Conservation (phyloP, 2,113 vertebrate species). For the Oceanites oceanicus region DNA sequence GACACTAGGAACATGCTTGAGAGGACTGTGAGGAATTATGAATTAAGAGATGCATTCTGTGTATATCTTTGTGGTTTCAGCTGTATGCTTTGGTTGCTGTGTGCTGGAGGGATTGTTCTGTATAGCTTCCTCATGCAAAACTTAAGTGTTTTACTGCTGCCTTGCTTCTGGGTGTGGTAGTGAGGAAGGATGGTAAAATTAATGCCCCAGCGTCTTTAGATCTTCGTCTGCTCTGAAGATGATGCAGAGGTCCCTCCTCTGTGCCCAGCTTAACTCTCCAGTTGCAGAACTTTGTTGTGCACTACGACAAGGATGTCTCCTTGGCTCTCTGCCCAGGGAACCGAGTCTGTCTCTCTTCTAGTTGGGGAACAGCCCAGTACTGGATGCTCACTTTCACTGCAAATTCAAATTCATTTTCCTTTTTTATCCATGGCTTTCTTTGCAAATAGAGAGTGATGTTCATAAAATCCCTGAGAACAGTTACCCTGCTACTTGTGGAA, state of each 20-base stretch:
- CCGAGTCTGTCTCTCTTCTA: constrained; percentile 9
- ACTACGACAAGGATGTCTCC: background rate
- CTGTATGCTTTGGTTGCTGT: background rate
- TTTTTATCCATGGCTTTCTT: background rate
- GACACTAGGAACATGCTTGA: background rate
- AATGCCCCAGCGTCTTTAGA: background rate
- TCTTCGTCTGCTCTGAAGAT: background rate
- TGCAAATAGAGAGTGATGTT: constrained; percentile 34
- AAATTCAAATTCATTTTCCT: constrained; percentile 24
- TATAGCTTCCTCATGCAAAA: background rate
- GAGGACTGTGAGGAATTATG: background rate
- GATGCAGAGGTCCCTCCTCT: background rate
- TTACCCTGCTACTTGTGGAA: constrained; percentile 44
- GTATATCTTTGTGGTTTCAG: background rate
- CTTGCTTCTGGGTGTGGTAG: background rate
- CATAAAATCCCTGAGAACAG: background rate
- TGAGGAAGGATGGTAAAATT: background rate
- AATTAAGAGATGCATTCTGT: background rate
- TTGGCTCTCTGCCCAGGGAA: background rate
- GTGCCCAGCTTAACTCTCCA: background rate
- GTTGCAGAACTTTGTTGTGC: background rate
- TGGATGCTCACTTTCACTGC: constrained; percentile 4
- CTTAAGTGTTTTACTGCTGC: background rate
- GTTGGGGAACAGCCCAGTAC: background rate
- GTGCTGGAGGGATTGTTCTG: background rate